Evolutionary conservation across 37 sponge, comb jelly and placozoan species (phyloP).

Genomic region (Diacarnus erythraeanus): DNA sequence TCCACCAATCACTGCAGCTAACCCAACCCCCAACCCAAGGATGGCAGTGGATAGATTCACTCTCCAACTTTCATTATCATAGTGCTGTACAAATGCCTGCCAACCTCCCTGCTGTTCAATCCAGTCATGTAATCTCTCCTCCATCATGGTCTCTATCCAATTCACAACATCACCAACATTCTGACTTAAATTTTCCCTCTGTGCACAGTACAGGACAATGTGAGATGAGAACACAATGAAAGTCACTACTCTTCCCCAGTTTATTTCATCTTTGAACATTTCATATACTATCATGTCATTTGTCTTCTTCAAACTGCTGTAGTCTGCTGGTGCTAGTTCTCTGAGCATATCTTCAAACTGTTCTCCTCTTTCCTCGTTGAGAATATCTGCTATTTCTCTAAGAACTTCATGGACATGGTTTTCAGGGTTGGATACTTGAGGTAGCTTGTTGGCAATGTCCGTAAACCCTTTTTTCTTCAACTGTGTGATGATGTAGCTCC

Average conservation of each 20-base stretch:
- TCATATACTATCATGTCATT: constrained; percentile 39
- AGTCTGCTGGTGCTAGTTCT: constrained; percentile 14
- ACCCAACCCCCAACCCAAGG: constrained; percentile 4
- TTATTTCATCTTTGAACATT: constrained; percentile 49
- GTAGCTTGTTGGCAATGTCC: constrained; percentile 11
- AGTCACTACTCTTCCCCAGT: constrained; percentile 70
- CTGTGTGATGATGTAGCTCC: constrained; percentile 23
- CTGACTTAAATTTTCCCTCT: constrained; percentile 12
- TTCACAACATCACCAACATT: constrained; percentile 26
- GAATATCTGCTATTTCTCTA: constrained; percentile 1
- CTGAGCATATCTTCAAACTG: constrained; percentile 59
- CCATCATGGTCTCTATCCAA: constrained; percentile 25
- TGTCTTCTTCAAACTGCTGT: constrained; percentile 30
- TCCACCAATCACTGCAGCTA: constrained; percentile 24
- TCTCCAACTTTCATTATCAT: constrained; percentile 10
- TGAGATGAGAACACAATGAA: constrained; percentile 61
- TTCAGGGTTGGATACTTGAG: not conserved
- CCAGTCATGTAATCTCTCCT: constrained; percentile 18
- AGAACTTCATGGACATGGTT: constrained; percentile 1
- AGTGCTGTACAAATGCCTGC: constrained; percentile 24
- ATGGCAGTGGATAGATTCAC: not conserved
- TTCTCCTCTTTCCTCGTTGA: constrained; percentile 33
- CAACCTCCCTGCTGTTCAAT: constrained; percentile 24
- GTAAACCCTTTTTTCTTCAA: constrained; percentile 8
- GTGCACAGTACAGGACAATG: constrained; percentile 51